These are phyloP conservation scores for Chelonoidis abingdonii DNA, from an alignment of 2,113 vertebrate species.

Conservation along the genomic window DNA sequence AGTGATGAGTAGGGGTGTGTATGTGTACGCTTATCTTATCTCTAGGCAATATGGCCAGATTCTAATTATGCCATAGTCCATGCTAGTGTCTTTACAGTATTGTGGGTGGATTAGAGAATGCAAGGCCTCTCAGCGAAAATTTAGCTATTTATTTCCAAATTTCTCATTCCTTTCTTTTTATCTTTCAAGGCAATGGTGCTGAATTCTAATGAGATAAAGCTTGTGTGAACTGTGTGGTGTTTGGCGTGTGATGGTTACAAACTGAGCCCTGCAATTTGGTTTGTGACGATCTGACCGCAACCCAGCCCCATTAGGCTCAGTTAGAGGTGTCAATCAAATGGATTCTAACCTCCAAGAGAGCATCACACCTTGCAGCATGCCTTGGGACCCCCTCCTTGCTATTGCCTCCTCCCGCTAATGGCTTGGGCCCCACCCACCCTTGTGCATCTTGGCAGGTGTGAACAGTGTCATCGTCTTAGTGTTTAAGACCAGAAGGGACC, in stretches of 20 bases:
- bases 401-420: background rate
- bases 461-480: background rate
- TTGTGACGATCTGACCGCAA: background rate
- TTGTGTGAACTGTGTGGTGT: background rate
- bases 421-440: background rate
- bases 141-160: background rate
- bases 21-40: too few species aligned
- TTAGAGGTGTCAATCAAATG: background rate
- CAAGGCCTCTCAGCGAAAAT: background rate
- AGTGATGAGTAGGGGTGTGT: background rate
- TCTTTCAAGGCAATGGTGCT: background rate
- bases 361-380: background rate
- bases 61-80: background rate
- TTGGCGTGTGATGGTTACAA: background rate
- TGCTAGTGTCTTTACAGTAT: background rate
- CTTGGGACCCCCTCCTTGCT: background rate
- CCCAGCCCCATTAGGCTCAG: background rate
- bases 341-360: background rate
- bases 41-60: background rate
- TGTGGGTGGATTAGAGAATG: background rate
- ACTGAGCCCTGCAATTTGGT: background rate
- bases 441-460: background rate
- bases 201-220: background rate
- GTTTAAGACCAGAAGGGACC: background rate
- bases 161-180: background rate